phyloP scores from a whole-genome alignment of 2,113 vertebrate species.

The Apodemus speciosus region DNA sequence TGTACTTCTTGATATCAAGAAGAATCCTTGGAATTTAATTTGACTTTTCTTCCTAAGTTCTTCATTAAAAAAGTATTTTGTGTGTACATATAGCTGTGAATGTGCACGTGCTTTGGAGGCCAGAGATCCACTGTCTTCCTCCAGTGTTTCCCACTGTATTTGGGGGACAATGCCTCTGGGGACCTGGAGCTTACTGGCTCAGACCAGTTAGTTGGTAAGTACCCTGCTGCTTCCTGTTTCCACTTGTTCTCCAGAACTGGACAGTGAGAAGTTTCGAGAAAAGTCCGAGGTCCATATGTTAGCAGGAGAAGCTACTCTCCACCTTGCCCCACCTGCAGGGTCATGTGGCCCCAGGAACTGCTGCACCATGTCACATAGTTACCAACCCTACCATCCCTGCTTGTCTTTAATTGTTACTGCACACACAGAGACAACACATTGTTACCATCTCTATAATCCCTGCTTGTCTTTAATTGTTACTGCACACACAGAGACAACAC shows the following conservation, averaged over 20 bases:
- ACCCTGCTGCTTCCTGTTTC: neutral
- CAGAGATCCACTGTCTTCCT: neutral
- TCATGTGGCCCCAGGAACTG: neutral
- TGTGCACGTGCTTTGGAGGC: neutral
- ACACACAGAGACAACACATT: neutral
- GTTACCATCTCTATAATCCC: neutral
- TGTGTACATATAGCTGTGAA: too few relatives aligned
- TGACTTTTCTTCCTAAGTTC: neutral
- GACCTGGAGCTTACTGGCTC: neutral
- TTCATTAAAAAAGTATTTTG: neutral
- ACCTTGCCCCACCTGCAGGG: too few relatives aligned
- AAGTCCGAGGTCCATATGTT: neutral
- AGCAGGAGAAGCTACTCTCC: too few relatives aligned
- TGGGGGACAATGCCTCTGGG: too few relatives aligned
- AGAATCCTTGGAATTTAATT: neutral
- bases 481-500: too few relatives aligned
- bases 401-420: neutral
- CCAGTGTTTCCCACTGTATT: neutral
- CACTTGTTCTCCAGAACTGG: neutral
- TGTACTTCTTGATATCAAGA: neutral
- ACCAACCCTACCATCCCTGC: neutral
- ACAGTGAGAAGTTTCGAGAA: neutral
- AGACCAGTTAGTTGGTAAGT: neutral
- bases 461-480: neutral
- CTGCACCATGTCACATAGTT: neutral